Percentiles rank a stretch among this genome's conserved stretches.
Evolutionary conservation across 2,113 vertebrate species (phyloP).

Genomic region (Serinus canaria): DNA sequence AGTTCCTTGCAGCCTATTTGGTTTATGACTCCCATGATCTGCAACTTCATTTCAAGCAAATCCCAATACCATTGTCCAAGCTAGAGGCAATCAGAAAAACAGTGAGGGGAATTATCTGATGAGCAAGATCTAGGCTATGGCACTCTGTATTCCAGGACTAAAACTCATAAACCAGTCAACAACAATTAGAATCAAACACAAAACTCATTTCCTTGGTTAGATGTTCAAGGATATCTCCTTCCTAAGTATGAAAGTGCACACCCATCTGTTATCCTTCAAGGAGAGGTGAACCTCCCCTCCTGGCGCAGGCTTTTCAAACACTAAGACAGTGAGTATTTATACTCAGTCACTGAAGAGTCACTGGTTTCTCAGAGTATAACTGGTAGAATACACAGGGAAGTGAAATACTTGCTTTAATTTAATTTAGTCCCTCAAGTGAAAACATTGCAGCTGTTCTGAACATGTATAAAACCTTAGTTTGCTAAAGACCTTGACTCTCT

Average conservation of each 20-base stretch:
- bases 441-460: not conserved
- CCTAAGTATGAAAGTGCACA: not conserved
- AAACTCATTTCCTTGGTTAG: not conserved
- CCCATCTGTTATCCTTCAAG: not conserved
- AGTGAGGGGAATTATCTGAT: not conserved
- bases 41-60: not conserved
- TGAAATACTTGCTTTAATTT: not conserved
- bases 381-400: not conserved
- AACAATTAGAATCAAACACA: not conserved
- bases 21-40: not conserved
- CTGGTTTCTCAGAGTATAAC: not conserved
- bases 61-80: fast-evolving
- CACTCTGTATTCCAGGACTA: not conserved
- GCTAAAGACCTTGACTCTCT: not conserved
- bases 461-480: not conserved
- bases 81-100: not conserved
- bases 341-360: not conserved
- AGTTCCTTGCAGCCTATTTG: not conserved
- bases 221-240: not conserved
- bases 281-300: not conserved
- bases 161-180: not conserved
- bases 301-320: not conserved
- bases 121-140: not conserved
- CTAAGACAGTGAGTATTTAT: not conserved
- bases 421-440: not conserved